phyloP scores from a whole-genome alignment of 2,888 invertebrate genomes.

The Clitarchus hookeri region DNA sequence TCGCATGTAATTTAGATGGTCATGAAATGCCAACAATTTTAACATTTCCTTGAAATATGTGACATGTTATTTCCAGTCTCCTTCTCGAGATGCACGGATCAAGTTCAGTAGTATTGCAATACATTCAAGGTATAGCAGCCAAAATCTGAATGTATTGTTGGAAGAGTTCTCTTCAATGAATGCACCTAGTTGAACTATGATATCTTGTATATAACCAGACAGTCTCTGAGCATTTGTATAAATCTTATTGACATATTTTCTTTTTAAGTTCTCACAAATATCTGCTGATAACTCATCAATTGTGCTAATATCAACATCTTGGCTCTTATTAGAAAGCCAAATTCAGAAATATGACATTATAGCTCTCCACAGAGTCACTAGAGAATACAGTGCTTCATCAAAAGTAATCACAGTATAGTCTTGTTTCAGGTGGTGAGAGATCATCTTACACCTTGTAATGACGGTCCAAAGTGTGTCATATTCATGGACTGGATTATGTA shows the following conservation, averaged over 20 bases:
- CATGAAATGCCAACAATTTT: neutral
- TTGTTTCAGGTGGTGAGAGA: neutral
- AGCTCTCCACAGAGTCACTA: conserved; percentile 9
- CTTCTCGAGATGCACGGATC: neutral
- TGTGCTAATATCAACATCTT: neutral
- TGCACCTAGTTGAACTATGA: neutral
- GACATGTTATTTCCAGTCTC: neutral
- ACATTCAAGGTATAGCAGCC: neutral
- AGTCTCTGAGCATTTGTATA: neutral
- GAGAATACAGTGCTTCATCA: neutral
- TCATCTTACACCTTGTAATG: neutral
- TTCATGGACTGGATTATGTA: too few species aligned
- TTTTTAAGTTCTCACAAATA: too few species aligned
- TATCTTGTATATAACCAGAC: neutral
- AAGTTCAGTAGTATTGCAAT: conserved; percentile 11
- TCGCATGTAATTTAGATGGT: neutral
- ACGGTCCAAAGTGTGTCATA: too few species aligned
- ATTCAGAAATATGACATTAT: neutral
- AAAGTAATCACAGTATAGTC: conserved; percentile 8
- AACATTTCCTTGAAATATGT: neutral
- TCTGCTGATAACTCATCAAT: neutral
- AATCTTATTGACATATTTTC: neutral
- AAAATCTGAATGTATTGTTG: neutral
- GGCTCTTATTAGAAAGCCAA: conserved; percentile 3
- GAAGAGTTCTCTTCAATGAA: conserved; percentile 4